Evolutionary conservation across 2,888 invertebrate species (phyloP).

Genomic region (Noctua fimbriata): DNA sequence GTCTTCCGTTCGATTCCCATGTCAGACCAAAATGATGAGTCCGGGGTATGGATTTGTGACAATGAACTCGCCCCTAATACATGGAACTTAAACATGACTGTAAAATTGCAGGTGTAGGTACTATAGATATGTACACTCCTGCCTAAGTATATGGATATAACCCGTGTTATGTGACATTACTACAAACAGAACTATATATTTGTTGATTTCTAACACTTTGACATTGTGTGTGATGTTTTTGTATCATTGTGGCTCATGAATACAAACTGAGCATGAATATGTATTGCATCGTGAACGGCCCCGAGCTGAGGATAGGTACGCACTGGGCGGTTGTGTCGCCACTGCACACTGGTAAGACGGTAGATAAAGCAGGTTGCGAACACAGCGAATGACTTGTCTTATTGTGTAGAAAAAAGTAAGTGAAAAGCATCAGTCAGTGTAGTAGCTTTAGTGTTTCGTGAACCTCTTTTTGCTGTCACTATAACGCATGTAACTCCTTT

Average conservation of each 20-base stretch:
- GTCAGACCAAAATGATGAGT: too few species aligned
- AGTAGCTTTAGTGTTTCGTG: neutral
- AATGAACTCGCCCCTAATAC: neutral
- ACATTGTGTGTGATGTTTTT: constrained; percentile 52
- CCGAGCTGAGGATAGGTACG: constrained; percentile 15
- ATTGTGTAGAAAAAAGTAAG: neutral
- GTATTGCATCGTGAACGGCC: constrained; percentile 55
- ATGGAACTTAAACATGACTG: neutral
- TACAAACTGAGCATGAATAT: constrained; percentile 65
- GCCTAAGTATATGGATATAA: neutral
- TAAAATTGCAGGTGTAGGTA: neutral
- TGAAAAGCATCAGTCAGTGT: neutral
- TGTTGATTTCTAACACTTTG: constrained; percentile 45
- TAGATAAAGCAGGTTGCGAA: neutral
- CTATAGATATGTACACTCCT: neutral
- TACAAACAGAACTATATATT: constrained; percentile 4
- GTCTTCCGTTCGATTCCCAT: neutral
- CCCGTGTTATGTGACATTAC: neutral
- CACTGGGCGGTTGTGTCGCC: neutral
- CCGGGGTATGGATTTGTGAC: neutral
- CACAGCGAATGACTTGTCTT: neutral
- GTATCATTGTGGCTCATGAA: constrained; percentile 62
- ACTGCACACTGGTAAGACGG: neutral
- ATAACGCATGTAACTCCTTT: neutral
- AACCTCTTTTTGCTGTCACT: neutral